phyloP scores from a whole-genome alignment of 2,888 invertebrate genomes.

The Netelia inedita region DNA sequence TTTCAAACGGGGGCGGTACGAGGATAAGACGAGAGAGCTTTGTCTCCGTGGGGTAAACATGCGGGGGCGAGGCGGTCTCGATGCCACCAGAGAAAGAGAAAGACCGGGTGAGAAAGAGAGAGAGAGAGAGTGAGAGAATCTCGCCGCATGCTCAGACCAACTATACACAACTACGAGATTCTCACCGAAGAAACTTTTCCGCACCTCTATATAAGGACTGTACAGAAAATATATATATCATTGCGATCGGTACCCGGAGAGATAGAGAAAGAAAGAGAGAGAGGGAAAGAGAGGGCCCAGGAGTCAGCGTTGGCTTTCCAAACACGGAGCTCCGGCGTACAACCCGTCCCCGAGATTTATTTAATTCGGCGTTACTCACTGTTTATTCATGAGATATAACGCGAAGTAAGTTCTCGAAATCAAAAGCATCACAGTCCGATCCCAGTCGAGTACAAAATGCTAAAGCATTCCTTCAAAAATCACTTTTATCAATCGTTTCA shows the following conservation, averaged over 20 bases:
- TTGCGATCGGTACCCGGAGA: background rate
- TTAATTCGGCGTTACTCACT: slow-evolving; percentile 65
- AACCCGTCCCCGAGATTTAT: slow-evolving; percentile 64
- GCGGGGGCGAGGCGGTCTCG: slow-evolving; percentile 63
- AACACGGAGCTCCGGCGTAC: slow-evolving; percentile 58
- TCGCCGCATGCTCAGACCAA: slow-evolving; percentile 65
- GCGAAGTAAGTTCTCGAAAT: slow-evolving; percentile 47
- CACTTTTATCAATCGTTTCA: background rate
- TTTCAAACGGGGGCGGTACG: slow-evolving; percentile 56
- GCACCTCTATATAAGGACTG: slow-evolving; percentile 47
- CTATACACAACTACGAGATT: slow-evolving; percentile 62
- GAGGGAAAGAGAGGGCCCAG: slow-evolving; percentile 8
- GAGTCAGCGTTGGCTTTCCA: slow-evolving; percentile 57
- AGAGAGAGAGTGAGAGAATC: slow-evolving; percentile 45
- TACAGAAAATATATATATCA: slow-evolving; percentile 28
- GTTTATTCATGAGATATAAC: slow-evolving; percentile 63
- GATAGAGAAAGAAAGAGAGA: background rate
- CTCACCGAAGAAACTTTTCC: slow-evolving; percentile 66
- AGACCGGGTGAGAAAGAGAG: background rate
- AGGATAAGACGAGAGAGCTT: slow-evolving; percentile 70
- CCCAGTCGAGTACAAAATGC: slow-evolving; percentile 29
- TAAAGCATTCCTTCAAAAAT: background rate
- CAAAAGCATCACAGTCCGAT: slow-evolving; percentile 29
- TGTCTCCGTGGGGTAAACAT: slow-evolving; percentile 74
- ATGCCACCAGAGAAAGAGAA: slow-evolving; percentile 31